Conservation (phyloP, 2,113 vertebrate species). For the Agapornis roseicollis region DNA sequence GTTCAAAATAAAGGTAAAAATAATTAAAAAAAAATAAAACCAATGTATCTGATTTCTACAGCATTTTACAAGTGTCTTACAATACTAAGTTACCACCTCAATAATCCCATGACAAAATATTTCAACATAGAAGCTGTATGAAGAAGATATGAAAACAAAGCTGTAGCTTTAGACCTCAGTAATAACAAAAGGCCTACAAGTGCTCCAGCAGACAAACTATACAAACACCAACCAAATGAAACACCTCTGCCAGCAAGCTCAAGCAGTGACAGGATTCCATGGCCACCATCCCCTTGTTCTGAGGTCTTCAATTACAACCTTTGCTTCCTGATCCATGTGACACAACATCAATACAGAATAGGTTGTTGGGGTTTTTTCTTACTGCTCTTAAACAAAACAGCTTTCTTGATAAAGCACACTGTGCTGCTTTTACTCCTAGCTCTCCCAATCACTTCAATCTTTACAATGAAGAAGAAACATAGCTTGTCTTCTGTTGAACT, state of each 20-base stretch:
- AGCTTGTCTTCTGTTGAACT: not conserved
- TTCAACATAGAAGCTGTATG: not conserved
- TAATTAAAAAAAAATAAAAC: not conserved
- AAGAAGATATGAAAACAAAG: not conserved
- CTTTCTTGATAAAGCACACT: not conserved
- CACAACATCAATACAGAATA: not conserved
- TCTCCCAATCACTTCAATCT: not conserved
- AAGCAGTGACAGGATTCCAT: not conserved
- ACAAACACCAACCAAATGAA: not conserved
- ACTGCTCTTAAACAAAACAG: not conserved
- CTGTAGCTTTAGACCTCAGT: not conserved
- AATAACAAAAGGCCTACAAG: not conserved
- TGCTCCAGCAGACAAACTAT: not conserved
- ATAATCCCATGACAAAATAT: not conserved
- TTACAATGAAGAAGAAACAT: not conserved
- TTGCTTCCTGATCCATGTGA: not conserved
- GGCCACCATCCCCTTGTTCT: not conserved
- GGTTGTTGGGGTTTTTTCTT: not conserved
- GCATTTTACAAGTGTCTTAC: not conserved
- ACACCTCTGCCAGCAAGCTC: not conserved
- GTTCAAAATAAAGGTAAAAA: not conserved
- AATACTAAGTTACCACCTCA: not conserved
- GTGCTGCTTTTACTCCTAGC: not conserved
- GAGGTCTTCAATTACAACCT: not conserved
- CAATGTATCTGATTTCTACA: not conserved